Evolutionary conservation across 2,797 vertebrate genomes (phyloP).

Genomic region (Poliocrania exsul): DNA sequence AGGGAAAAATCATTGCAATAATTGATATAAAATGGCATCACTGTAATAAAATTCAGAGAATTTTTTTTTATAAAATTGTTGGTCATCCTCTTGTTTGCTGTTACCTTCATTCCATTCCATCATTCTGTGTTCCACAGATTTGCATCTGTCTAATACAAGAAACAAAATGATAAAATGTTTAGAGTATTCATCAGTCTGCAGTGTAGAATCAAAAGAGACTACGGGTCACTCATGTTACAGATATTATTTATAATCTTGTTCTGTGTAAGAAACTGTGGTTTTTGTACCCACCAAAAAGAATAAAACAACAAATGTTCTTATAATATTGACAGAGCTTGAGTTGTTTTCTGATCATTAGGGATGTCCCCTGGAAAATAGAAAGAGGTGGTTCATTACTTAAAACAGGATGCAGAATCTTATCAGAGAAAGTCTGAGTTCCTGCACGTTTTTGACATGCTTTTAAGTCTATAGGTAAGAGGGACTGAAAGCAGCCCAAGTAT

Average conservation of each 20-base stretch:
- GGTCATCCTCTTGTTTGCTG: constrained; percentile 88
- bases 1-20: constrained; percentile 99
- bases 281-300: constrained; percentile 85
- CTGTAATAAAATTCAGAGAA: constrained; percentile 89
- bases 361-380: constrained; percentile 42
- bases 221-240: constrained; percentile 76
- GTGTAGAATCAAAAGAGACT: constrained; percentile 79
- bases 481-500: background rate
- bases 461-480: background rate
- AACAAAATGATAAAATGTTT: constrained; percentile 80
- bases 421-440: background rate
- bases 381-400: background rate
- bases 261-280: constrained; percentile 83
- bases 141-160: constrained; percentile 84
- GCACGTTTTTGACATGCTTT: background rate
- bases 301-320: constrained; percentile 85
- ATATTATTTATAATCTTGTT: constrained; percentile 84
- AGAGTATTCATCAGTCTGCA: constrained; percentile 78
- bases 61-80: constrained; percentile 87
- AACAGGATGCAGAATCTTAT: background rate
- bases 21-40: constrained; percentile 93
- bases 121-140: constrained; percentile 79
- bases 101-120: constrained; percentile 86
- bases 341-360: constrained; percentile 71
- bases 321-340: constrained; percentile 75